A percentile compares a stretch with the other conserved stretches of the same genome.
These are phyloP conservation scores for Plagiodera versicolora DNA, from an alignment of 2,888 invertebrate genomes.

Conservation along the genomic window DNA sequence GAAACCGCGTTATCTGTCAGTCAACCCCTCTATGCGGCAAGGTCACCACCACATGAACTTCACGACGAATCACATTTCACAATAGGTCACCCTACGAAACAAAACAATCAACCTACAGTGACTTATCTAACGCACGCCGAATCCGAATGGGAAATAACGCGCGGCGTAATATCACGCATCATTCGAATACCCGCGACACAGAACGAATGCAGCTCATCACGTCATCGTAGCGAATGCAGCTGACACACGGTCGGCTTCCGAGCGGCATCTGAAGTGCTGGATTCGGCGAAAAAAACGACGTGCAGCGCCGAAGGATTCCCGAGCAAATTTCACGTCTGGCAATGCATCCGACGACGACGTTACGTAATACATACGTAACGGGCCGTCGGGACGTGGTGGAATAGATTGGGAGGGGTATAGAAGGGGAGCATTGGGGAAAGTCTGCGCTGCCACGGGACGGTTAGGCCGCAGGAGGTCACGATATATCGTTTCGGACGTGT, in stretches of 20 bases:
- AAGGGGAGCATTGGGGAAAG: neutral
- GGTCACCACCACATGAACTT: neutral
- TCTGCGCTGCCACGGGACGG: neutral
- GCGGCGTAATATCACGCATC: neutral
- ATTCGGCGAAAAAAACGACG: neutral
- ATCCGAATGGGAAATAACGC: neutral
- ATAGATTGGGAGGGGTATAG: neutral
- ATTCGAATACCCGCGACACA: neutral
- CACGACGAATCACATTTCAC: neutral
- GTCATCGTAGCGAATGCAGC: no score
- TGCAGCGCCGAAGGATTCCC: conserved; percentile 1
- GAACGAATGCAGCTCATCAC: no score
- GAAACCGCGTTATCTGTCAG: neutral
- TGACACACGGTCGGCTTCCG: no score
- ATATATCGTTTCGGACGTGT: neutral
- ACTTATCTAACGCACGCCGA: neutral
- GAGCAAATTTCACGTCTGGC: conserved; percentile 1
- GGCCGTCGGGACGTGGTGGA: neutral
- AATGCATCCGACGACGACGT: neutral
- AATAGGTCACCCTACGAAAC: neutral
- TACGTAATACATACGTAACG: neutral
- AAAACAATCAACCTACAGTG: neutral
- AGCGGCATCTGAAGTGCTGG: neutral
- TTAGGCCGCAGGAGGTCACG: neutral
- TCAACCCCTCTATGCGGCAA: neutral